Conservation (phyloP, 2,797 vertebrate species). For the Limosa lapponica region DNA sequence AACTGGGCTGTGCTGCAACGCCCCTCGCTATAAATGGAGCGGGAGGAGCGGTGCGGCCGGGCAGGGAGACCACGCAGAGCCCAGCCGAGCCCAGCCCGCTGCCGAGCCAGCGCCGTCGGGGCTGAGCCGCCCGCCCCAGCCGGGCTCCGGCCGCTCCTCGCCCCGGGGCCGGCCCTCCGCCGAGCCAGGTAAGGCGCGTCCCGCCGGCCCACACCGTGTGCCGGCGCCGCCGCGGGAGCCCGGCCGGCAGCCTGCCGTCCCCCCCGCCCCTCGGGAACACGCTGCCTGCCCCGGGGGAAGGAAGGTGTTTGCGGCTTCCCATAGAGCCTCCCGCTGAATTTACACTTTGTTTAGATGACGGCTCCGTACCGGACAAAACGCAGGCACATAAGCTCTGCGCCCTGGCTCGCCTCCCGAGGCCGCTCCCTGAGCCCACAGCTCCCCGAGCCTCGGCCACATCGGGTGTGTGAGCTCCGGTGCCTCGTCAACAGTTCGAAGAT, state of each 20-base stretch:
- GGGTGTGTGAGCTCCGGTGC: not conserved
- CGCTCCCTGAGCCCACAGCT: not conserved
- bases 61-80: fast-evolving
- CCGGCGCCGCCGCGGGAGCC: not conserved
- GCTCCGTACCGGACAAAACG: not conserved
- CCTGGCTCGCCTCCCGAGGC: not conserved
- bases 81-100: not conserved
- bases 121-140: not conserved
- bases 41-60: not conserved
- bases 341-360: fast-evolving
- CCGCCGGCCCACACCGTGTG: not conserved
- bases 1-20: constrained; percentile 21
- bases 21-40: constrained; percentile 57
- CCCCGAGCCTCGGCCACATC: fast-evolving
- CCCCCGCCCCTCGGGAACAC: not conserved
- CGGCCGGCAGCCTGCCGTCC: not conserved
- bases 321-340: fast-evolving
- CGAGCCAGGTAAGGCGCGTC: constrained; percentile 40
- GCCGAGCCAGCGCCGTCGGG: not conserved
- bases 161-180: not conserved
- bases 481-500: not conserved
- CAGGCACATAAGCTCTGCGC: not conserved
- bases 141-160: not conserved
- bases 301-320: fast-evolving
- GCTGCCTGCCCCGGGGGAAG: not conserved